These are phyloP conservation scores for Pharmacophagus antenor DNA, from an alignment of 2,888 invertebrate species.

Conservation along the genomic window DNA sequence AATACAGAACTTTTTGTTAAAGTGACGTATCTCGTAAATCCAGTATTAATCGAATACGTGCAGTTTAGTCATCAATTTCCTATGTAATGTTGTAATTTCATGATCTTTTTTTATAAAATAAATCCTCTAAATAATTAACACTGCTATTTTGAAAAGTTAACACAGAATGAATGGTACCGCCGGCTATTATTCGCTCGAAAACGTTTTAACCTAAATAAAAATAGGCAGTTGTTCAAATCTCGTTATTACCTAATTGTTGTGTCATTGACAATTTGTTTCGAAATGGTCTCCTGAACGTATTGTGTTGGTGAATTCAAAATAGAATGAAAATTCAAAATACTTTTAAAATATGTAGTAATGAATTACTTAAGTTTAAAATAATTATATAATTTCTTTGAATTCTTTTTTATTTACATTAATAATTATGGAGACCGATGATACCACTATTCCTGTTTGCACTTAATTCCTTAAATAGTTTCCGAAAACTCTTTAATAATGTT, in stretches of 20 bases:
- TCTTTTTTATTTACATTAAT: neutral
- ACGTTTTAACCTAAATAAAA: constrained; percentile 30
- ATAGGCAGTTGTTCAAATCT: constrained; percentile 24
- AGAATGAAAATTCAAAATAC: neutral
- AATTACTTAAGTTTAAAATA: neutral
- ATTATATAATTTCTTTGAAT: neutral
- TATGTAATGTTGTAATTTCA: neutral
- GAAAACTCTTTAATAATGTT: neutral
- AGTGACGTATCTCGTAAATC: too few species aligned
- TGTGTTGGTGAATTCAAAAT: constrained; percentile 34
- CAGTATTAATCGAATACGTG: too few species aligned
- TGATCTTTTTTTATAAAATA: too few species aligned
- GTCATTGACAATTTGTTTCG: constrained; percentile 35
- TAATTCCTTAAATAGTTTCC: neutral
- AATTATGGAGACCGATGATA: neutral
- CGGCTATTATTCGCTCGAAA: constrained; percentile 29
- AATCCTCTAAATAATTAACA: neutral
- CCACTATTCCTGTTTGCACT: neutral
- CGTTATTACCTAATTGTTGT: constrained; percentile 31
- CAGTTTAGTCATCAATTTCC: too few species aligned
- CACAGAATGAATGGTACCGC: constrained; percentile 12
- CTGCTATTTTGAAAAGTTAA: constrained; percentile 13
- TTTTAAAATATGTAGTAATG: neutral
- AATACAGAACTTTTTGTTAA: too few species aligned
- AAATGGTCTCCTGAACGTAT: constrained; percentile 37